Evolutionary conservation across 2,888 invertebrate species (phyloP).

Genomic region (Gnatocerus cornutus): DNA sequence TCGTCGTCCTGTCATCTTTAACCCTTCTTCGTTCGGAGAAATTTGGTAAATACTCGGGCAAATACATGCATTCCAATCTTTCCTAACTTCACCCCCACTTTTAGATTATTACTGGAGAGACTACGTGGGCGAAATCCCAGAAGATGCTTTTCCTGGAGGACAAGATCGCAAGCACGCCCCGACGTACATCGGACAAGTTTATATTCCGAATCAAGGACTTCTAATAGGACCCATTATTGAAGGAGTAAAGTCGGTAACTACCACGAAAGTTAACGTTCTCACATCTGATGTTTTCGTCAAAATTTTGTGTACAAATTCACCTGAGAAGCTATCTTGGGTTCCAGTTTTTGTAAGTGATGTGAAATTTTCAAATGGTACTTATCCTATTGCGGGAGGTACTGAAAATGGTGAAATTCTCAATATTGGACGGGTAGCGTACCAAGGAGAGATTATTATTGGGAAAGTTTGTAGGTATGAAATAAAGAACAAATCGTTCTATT

Average conservation of each 20-base stretch:
- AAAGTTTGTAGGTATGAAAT: constrained; percentile 17
- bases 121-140: constrained; percentile 22
- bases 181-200: constrained; percentile 22
- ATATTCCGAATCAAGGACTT: constrained; percentile 11
- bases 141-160: constrained; percentile 20
- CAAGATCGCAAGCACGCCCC: not conserved
- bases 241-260: constrained; percentile 14
- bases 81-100: not conserved
- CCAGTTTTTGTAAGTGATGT: not conserved
- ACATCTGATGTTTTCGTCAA: constrained; percentile 17
- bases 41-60: too few species aligned
- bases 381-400: constrained; percentile 13
- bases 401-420: constrained; percentile 22
- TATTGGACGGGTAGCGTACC: constrained; percentile 19
- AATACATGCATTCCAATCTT: too few species aligned
- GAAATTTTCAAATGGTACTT: not conserved
- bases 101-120: constrained; percentile 30
- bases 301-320: constrained; percentile 11
- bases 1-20: too few species aligned
- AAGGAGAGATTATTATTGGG: constrained; percentile 23
- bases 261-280: constrained; percentile 11
- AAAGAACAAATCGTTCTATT: constrained; percentile 10
- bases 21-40: too few species aligned
- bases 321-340: constrained; percentile 16
- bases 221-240: not conserved